Evolutionary conservation across 92 coral and sea anemone genomes (phyloP), one percentile per base, ranked within the genome.

Genomic region (Palythoa caribaeorum): DNA sequence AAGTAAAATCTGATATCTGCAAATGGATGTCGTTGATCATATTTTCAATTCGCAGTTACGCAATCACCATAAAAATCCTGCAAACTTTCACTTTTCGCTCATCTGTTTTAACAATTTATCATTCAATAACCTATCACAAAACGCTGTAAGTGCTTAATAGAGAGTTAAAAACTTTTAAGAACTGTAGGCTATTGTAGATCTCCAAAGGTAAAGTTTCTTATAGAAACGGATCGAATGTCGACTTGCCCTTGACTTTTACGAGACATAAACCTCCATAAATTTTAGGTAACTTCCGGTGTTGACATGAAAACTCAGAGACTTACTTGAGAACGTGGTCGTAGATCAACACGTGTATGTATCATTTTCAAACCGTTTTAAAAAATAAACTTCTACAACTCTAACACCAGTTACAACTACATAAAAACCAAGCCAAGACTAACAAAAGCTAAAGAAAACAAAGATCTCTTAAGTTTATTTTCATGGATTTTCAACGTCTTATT

Each of bases 201-300:
- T 59, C 65, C 19, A 17, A 59, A 13, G 65, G 6, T 15, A 14
- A 20, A n/a, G n/a, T 17, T 9, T n/a, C 3, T 17, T 7, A 11
- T 17, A 17, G 5, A 17, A 37, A n/a, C 35, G n/a, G 39, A 73
- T 48, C 12, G 57, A 1, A 17, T 6, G 14, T 1, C 17, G 48
- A 6, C 79, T 47, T 76, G 79, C 38, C 62, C 79, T 76, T 76
- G 79, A 76, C 79, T 38, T 59, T 38, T 79, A 20, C 20, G 38
- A 79, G 20, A 38, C 20, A 9, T 9, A 5, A 69, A 36, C n/a
- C 21, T 79, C 72, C 73, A 28, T 19, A 78, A 11, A 5, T 2
- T 17, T 62, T 28, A 6, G 68, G 84, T 79, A 69, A 79, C 66
- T 79, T 79, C 84, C 84, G 65, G 73, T 19, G 57, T 7, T 63